Evolutionary conservation across 1,140 invertebrate genomes (phyloP), one percentile per base, ranked within the genome.

Genomic region (Radopholus similis): DNA sequence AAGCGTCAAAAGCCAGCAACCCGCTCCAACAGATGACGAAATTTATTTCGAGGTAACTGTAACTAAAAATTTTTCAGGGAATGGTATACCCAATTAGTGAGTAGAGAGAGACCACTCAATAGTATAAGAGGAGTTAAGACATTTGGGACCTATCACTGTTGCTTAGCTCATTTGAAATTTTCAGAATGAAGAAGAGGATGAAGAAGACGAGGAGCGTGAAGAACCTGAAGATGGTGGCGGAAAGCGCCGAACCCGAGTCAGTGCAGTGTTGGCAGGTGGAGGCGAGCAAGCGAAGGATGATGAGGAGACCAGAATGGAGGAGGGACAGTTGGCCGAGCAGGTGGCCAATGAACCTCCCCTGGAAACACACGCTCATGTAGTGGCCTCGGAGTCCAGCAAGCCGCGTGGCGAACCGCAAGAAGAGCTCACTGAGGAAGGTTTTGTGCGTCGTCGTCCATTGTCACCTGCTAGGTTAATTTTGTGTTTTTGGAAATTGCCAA

Each of bases 401-500:
- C 51, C 38, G 35, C 51, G 21, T 1, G 35, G 32, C 26, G 38
- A 21, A 47, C 64, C 55, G 53, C 60, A 53, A 13, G 63, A 64
- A 37, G 57, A 68, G 21, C 26, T 44, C 8, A 70, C 68, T 2
- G 26, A 49, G 6, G 68, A 70, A 9, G 68, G 68, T 2, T 51
- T 70, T 47, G 44, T 70, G 26, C 38, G 68, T 2, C 47, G 49
- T 28, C 32, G 68, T 11, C 28, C 68, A 8, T 47, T 51, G 40
- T 70, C 68, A 51, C 68, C 68, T 2, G 68, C 68, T 11, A 72
- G 68, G 68, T 32, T 2, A 32, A 44, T 68, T 28, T n/a, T 6
- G 37, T 30, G 2, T n/a, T 13, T 2, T 42, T 44, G 2, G 1
- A 6, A n/a, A 26, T 18, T 0, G 47, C 23, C n/a, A n/a, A n/a